Percentiles rank a stretch among this genome's conserved stretches.
These are phyloP conservation scores for Chrysolophus pictus DNA, from an alignment of 2,797 vertebrate species.

Conservation along the genomic window DNA sequence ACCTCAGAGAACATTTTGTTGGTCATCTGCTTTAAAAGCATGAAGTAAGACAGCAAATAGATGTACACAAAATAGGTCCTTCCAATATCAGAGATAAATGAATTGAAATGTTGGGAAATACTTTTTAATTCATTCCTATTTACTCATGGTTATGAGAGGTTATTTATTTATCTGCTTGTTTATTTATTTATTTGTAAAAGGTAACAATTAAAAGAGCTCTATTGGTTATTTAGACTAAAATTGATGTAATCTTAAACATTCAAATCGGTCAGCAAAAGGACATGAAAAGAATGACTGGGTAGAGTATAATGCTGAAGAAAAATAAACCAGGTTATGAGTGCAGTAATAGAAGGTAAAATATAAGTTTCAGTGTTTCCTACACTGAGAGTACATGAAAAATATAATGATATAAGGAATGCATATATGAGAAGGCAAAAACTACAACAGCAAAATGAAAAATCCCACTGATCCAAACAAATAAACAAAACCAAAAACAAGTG, in stretches of 20 bases:
- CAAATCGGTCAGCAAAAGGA: neutral
- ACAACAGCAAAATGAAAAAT: neutral
- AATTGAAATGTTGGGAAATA: neutral
- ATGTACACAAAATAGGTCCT: neutral
- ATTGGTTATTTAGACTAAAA: neutral
- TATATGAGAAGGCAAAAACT: neutral
- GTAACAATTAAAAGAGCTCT: neutral
- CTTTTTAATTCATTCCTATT: neutral
- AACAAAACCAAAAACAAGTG: neutral
- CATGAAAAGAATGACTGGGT: neutral
- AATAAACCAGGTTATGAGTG: neutral
- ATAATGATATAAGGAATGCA: neutral
- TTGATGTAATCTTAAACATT: neutral
- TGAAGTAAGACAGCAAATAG: neutral
- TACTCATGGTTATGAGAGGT: neutral
- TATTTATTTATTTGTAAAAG: neutral
- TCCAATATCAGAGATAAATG: neutral
- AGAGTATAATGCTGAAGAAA: neutral
- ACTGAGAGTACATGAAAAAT: neutral
- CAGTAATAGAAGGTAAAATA: neutral
- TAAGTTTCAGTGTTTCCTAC: neutral
- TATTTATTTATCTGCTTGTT: no score
- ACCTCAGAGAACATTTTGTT: neutral
- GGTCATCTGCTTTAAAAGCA: rapidly evolving
- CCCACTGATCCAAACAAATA: neutral